These are phyloP conservation scores for Ormyrus pomaceus DNA, from an alignment of 2,888 invertebrate genomes.

Conservation along the genomic window DNA sequence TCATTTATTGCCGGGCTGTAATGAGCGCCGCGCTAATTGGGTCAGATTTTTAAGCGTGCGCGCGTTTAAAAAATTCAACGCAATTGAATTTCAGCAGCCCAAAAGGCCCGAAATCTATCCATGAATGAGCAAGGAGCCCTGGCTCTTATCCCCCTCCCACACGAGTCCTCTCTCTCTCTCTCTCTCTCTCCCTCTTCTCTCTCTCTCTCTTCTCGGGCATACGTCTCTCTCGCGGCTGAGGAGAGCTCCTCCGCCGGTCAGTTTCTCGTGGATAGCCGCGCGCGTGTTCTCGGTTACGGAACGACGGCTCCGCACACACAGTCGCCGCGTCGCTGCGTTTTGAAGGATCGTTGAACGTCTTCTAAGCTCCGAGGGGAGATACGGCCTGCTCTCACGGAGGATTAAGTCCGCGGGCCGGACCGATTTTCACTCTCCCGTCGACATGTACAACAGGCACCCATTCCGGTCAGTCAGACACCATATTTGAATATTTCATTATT, in stretches of 20 bases:
- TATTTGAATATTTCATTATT: slow-evolving; percentile 1
- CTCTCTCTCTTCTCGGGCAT: background rate
- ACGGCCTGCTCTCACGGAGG: slow-evolving; percentile 10
- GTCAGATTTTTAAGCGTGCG: too few species aligned
- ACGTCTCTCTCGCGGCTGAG: background rate
- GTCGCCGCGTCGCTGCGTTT: slow-evolving; percentile 18
- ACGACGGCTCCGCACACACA: background rate
- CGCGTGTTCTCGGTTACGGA: background rate
- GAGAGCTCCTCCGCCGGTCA: slow-evolving; percentile 29
- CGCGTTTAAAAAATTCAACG: too few species aligned
- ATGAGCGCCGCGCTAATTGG: too few species aligned
- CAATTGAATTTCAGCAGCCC: too few species aligned
- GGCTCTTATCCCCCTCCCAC: too few species aligned
- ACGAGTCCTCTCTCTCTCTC: slow-evolving; percentile 22
- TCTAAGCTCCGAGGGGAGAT: background rate
- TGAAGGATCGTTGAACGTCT: background rate
- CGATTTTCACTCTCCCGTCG: background rate
- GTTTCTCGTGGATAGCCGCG: slow-evolving; percentile 52
- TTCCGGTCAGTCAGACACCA: slow-evolving; percentile 46
- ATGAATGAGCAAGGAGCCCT: slow-evolving; percentile 40
- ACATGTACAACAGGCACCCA: slow-evolving; percentile 37
- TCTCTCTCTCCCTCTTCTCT: background rate
- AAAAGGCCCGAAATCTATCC: slow-evolving; percentile 4
- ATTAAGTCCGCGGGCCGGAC: slow-evolving; percentile 49
- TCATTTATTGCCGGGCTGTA: too few species aligned